phyloP scores from a whole-genome alignment of 2,888 invertebrate genomes.

The Coelopa pilipes region DNA sequence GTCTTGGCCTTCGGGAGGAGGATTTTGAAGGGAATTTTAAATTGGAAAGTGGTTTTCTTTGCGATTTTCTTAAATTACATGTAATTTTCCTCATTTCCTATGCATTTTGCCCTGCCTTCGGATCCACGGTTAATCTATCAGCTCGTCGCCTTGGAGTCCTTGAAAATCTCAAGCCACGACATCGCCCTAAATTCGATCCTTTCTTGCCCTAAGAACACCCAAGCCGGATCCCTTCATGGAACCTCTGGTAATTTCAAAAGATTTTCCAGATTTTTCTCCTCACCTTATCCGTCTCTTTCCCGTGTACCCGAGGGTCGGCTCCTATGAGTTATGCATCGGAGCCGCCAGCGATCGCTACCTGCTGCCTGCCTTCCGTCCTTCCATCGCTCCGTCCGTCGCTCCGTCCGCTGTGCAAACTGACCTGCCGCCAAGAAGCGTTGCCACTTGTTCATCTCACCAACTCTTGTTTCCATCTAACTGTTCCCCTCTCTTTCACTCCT shows the following conservation, averaged over 20 bases:
- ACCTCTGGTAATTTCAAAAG: not conserved
- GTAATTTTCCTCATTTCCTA: not conserved
- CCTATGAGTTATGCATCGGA: too few species aligned
- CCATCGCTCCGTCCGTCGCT: too few species aligned
- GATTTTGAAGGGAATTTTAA: not conserved
- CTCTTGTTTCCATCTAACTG: too few species aligned
- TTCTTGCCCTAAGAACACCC: too few species aligned
- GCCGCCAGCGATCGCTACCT: not conserved
- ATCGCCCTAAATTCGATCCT: too few species aligned
- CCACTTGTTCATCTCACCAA: too few species aligned
- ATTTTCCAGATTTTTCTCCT: not conserved
- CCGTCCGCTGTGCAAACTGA: too few species aligned
- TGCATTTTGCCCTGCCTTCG: not conserved
- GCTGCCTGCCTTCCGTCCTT: not conserved
- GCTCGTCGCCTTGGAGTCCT: not conserved
- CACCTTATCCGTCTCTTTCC: not conserved
- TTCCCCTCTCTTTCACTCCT: too few species aligned
- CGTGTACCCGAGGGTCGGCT: too few species aligned
- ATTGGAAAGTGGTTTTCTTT: not conserved
- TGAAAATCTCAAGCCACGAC: not conserved
- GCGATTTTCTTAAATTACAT: too few species aligned
- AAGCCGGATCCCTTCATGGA: too few species aligned
- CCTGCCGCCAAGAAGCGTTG: too few species aligned
- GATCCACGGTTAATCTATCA: not conserved
- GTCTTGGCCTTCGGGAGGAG: not conserved